Conservation (phyloP, 1,140 invertebrate genomes). For the Conopomorpha cramerella region DNA sequence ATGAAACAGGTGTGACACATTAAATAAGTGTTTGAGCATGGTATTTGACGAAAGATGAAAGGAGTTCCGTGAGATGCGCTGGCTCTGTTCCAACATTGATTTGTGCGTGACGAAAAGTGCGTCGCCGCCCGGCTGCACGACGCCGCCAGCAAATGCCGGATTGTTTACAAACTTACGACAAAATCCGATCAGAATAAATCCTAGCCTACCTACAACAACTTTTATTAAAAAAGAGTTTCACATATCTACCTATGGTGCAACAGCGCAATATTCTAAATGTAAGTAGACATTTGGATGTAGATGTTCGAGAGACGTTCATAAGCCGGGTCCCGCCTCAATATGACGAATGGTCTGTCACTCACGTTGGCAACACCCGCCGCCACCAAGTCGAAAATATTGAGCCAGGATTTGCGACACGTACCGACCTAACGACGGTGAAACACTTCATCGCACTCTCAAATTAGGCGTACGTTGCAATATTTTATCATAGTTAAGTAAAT, state of each 20-base stretch:
- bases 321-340: too few relatives aligned
- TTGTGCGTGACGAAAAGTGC: too few relatives aligned
- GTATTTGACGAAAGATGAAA: conserved; percentile 35
- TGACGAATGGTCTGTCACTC: too few relatives aligned
- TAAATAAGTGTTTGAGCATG: conserved; percentile 30
- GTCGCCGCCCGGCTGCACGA: conserved; percentile 20
- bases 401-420: too few relatives aligned
- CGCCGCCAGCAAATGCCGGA: conserved; percentile 15
- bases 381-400: too few relatives aligned
- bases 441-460: too few relatives aligned
- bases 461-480: too few relatives aligned
- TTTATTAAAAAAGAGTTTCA: not conserved
- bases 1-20: conserved; percentile 22
- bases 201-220: not conserved
- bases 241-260: not conserved
- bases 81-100: conserved; percentile 34
- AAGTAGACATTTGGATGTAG: too few relatives aligned
- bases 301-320: too few relatives aligned
- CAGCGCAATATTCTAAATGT: not conserved
- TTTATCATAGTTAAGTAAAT: too few relatives aligned
- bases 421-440: too few relatives aligned
- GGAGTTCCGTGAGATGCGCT: conserved; percentile 23
- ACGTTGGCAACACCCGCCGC: too few relatives aligned
- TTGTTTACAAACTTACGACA: conserved; percentile 40
- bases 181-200: conserved; percentile 11